Percentiles rank a stretch among this genome's conserved stretches.
Conservation (phyloP, 1,140 invertebrate genomes). For the Musca domestica region DNA sequence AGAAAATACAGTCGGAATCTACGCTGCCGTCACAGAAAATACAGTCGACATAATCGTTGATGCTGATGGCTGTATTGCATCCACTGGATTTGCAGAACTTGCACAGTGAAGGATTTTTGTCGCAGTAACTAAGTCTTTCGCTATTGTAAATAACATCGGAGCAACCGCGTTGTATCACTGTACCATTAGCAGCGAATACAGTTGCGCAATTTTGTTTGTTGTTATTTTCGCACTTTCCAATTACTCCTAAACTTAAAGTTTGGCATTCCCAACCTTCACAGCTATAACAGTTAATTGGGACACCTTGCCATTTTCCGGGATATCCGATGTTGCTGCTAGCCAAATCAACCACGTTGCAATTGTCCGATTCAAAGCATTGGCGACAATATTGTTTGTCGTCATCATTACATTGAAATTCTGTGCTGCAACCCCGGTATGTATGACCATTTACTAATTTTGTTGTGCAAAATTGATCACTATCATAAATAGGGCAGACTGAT, state of each 20-base stretch:
- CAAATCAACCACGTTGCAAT: slow-evolving; percentile 45
- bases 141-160: slow-evolving; percentile 36
- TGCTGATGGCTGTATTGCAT: slow-evolving; percentile 35
- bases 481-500: slow-evolving; percentile 35
- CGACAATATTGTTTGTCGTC: slow-evolving; percentile 45
- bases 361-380: slow-evolving; percentile 32
- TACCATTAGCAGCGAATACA: slow-evolving; percentile 37
- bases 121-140: slow-evolving; percentile 34
- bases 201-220: slow-evolving; percentile 43
- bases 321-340: slow-evolving; percentile 36
- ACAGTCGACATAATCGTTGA: slow-evolving; percentile 36
- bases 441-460: slow-evolving; percentile 39
- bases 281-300: slow-evolving; percentile 44
- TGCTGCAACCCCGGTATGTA: slow-evolving; percentile 45
- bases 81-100: slow-evolving; percentile 43
- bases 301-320: slow-evolving; percentile 39
- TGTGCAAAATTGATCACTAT: slow-evolving; percentile 34
- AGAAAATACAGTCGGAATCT: slow-evolving; percentile 31
- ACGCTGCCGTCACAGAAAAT: slow-evolving; percentile 40
- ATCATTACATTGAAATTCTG: slow-evolving; percentile 44
- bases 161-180: slow-evolving; percentile 38
- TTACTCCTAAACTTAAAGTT: slow-evolving; percentile 13
- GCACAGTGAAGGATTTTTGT: slow-evolving; percentile 33
- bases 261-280: slow-evolving; percentile 36
- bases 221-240: slow-evolving; percentile 38